Evolutionary conservation across 2,888 invertebrate species (phyloP).

Genomic region (Atethmia centrago): DNA sequence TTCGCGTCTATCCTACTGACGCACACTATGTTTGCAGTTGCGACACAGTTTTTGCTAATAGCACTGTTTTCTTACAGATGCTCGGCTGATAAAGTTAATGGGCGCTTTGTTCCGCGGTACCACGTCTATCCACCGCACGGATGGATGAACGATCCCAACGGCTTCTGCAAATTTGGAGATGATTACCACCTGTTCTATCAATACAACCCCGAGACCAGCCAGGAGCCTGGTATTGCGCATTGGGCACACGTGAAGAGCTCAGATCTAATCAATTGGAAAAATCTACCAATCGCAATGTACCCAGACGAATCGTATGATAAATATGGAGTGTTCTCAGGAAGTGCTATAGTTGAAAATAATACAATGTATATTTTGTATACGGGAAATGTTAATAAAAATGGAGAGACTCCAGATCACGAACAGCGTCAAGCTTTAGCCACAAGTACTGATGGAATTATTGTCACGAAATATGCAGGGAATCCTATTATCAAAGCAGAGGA

Average conservation of each 20-base stretch:
- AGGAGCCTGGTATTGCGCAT: constrained; percentile 79
- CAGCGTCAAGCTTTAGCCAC: constrained; percentile 81
- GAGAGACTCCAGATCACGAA: constrained; percentile 73
- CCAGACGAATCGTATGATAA: constrained; percentile 83
- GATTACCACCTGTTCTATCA: constrained; percentile 89
- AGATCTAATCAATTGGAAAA: constrained; percentile 87
- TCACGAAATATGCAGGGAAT: constrained; percentile 79
- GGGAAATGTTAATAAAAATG: constrained; percentile 78
- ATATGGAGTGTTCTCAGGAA: constrained; percentile 87
- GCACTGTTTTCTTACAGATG: constrained; percentile 65
- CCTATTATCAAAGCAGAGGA: constrained; percentile 78
- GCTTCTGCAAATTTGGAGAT: constrained; percentile 81
- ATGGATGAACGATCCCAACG: constrained; percentile 91
- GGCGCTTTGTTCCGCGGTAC: constrained; percentile 77
- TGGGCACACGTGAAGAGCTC: constrained; percentile 89
- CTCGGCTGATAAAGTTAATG: constrained; percentile 57
- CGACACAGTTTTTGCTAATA: constrained; percentile 64
- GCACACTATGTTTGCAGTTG: constrained; percentile 51
- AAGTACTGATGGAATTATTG: constrained; percentile 79
- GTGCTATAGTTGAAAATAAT: constrained; percentile 81
- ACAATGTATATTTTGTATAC: constrained; percentile 83
- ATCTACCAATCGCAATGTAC: constrained; percentile 84
- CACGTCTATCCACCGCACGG: constrained; percentile 81
- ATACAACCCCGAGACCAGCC: constrained; percentile 82
- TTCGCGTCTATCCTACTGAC: constrained; percentile 17